A percentile compares a stretch with the other conserved stretches of the same genome.
Conservation (phyloP, 2,888 invertebrate genomes). For the Dynastes tityus region DNA sequence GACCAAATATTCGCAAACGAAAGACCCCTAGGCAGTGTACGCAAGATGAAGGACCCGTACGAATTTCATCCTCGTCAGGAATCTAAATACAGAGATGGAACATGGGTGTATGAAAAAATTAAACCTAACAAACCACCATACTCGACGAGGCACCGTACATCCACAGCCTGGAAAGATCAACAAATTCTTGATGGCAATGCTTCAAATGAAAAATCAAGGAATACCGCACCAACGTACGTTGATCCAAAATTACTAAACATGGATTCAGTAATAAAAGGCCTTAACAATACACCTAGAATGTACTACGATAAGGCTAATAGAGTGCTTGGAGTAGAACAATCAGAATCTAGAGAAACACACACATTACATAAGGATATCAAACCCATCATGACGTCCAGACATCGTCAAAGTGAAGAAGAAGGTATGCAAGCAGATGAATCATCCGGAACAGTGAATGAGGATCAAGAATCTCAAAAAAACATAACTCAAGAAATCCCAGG, state of each 20-base stretch:
- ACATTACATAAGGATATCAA: neutral
- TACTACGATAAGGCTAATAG: constrained; percentile 5
- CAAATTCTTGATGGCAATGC: neutral
- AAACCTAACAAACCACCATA: constrained; percentile 39
- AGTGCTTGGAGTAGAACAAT: neutral
- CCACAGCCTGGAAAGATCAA: neutral
- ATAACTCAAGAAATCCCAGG: no score
- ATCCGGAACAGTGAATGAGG: no score
- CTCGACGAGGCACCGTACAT: constrained; percentile 2
- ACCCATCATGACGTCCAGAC: neutral
- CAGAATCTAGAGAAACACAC: neutral
- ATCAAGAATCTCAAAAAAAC: no score
- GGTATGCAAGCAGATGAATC: no score
- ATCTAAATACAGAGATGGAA: constrained; percentile 32
- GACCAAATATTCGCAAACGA: constrained; percentile 25
- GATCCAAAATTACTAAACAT: constrained; percentile 41
- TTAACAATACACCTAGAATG: constrained; percentile 9
- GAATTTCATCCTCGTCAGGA: constrained; percentile 37
- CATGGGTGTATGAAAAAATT: constrained; percentile 33
- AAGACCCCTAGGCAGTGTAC: neutral
- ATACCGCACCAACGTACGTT: constrained; percentile 1
- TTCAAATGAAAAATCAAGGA: neutral
- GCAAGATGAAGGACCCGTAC: constrained; percentile 26
- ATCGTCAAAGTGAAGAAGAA: neutral
- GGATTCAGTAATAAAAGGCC: constrained; percentile 22